Evolutionary conservation across 2,888 invertebrate genomes (phyloP).

Genomic region (Andrena bucephala): DNA sequence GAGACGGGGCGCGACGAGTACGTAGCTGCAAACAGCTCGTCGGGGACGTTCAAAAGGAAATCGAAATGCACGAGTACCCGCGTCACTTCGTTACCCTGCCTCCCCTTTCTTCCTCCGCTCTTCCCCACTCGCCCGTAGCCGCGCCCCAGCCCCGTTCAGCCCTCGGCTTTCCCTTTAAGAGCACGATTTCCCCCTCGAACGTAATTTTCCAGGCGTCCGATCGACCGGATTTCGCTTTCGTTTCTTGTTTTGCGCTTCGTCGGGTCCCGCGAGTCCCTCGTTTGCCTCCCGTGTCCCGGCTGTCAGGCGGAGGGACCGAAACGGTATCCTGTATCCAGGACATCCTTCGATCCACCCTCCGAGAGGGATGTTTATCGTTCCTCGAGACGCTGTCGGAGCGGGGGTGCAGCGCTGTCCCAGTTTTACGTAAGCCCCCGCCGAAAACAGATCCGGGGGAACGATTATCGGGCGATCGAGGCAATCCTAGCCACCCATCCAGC

Average conservation of each 20-base stretch:
- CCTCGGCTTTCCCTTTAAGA: constrained; percentile 50
- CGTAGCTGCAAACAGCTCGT: constrained; percentile 37
- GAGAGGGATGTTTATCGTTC: constrained; percentile 3
- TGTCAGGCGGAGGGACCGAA: not conserved
- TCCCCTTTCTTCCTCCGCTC: not conserved
- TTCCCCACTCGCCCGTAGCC: not conserved
- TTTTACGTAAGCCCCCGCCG: constrained; percentile 24
- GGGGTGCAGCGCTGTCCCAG: not conserved
- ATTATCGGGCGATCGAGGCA: constrained; percentile 41
- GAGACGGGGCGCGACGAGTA: constrained; percentile 2
- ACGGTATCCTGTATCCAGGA: not conserved
- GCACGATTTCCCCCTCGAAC: constrained; percentile 63
- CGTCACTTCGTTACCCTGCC: constrained; percentile 65
- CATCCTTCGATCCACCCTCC: not conserved
- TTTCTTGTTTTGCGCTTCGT: constrained; percentile 72
- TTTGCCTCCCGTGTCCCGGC: not conserved
- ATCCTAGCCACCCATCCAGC: not conserved
- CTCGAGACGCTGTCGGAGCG: not conserved
- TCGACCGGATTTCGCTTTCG: constrained; percentile 70
- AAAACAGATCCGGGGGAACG: constrained; percentile 49
- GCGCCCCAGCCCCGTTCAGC: not conserved
- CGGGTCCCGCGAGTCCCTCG: constrained; percentile 36
- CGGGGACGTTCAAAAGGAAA: constrained; percentile 59
- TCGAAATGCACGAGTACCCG: constrained; percentile 63
- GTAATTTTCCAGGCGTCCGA: constrained; percentile 71